Conservation (phyloP, 2,797 vertebrate species). For the Nyctibius grandis region DNA sequence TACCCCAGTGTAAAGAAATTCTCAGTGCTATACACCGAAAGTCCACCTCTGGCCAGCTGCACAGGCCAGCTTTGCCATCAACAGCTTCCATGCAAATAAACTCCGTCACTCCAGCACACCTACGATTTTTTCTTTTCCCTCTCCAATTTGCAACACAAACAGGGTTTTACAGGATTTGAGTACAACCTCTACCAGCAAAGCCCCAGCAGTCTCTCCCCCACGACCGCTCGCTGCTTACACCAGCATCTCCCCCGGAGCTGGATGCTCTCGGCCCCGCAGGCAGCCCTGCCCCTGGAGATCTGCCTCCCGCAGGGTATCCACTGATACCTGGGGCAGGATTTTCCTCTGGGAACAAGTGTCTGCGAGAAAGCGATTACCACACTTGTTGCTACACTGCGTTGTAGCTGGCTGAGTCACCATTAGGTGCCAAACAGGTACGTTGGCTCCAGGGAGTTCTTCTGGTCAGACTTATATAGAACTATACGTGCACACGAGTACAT, state of each 20-base stretch:
- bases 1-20: neutral
- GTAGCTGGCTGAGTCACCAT: neutral
- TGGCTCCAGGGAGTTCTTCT: neutral
- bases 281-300: neutral
- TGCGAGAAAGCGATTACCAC: neutral
- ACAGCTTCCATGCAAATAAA: neutral
- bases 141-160: rapidly evolving
- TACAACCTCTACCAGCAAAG: neutral
- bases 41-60: neutral
- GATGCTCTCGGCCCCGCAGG: too few relatives aligned
- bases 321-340: neutral
- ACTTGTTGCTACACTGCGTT: neutral
- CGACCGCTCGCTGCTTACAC: rapidly evolving
- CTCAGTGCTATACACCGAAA: rapidly evolving
- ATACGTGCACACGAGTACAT: rapidly evolving
- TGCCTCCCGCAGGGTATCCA: neutral
- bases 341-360: neutral
- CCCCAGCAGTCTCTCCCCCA: neutral
- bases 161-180: rapidly evolving
- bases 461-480: neutral
- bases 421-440: neutral
- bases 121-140: rapidly evolving
- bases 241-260: rapidly evolving
- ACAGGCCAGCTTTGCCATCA: neutral
- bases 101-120: neutral